Percentiles rank a stretch among this genome's conserved stretches.
These are phyloP conservation scores for Ascaphus truei DNA, from an alignment of 2,113 vertebrate species.

Conservation along the genomic window DNA sequence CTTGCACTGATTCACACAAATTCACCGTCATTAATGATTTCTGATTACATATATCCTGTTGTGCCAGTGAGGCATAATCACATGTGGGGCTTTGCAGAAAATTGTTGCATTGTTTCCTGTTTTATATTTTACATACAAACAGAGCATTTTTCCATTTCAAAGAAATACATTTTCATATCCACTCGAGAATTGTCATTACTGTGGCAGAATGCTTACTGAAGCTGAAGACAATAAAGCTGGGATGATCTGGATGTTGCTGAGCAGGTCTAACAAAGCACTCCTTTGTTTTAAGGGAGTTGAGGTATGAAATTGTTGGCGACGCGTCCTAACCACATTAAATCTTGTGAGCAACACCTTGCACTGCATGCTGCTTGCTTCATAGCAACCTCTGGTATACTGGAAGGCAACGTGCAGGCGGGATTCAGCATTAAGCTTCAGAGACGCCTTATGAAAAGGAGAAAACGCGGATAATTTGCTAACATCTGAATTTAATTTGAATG, in stretches of 20 bases:
- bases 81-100: not conserved
- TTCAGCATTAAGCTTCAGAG: conserved; percentile 19
- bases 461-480: conserved; percentile 42
- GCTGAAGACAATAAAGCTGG: conserved; percentile 23
- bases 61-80: no score
- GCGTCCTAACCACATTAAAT: conserved; percentile 15
- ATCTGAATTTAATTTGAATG: conserved; percentile 45
- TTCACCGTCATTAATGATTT: no score
- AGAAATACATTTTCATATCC: conserved; percentile 21
- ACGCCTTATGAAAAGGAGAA: not conserved
- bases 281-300: conserved; percentile 36
- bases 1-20: no score
- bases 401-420: conserved; percentile 29
- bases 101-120: not conserved
- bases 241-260: conserved; percentile 35
- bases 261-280: conserved; percentile 37
- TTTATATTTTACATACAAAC: not conserved
- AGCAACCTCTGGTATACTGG: conserved; percentile 34
- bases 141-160: not conserved
- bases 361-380: conserved; percentile 22
- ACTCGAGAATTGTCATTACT: conserved; percentile 28
- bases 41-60: no score
- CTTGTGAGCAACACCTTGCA: conserved; percentile 38
- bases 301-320: conserved; percentile 35
- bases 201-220: conserved; percentile 17